phyloP scores from a whole-genome alignment of 1,140 invertebrate genomes.

The Drosophila ohnishii region DNA sequence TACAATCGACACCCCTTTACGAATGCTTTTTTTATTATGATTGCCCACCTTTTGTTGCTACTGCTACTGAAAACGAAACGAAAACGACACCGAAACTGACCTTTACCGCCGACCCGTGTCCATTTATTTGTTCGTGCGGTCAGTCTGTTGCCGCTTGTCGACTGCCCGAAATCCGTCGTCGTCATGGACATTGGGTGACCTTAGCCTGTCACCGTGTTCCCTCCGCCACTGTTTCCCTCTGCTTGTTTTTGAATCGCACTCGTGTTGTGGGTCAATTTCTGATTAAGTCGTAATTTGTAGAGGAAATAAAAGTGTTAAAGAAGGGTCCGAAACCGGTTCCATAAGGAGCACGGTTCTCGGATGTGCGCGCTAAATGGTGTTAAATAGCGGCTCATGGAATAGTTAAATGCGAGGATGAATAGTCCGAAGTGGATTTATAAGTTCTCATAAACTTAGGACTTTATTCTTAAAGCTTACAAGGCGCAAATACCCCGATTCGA shows the following conservation, averaged over 20 bases:
- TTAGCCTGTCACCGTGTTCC: slow-evolving; percentile 59
- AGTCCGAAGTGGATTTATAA: background rate
- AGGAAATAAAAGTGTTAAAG: slow-evolving; percentile 49
- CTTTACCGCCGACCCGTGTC: slow-evolving; percentile 65
- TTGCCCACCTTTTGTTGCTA: slow-evolving; percentile 41
- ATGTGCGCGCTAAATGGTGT: slow-evolving; percentile 26
- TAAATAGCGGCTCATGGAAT: slow-evolving; percentile 23
- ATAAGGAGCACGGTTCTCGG: background rate
- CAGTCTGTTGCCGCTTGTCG: slow-evolving; percentile 44
- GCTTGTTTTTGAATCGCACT: slow-evolving; percentile 51
- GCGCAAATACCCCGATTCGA: background rate
- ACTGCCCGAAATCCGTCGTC: slow-evolving; percentile 38
- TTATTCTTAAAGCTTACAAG: background rate
- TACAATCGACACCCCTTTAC: slow-evolving; percentile 54
- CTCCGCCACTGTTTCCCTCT: slow-evolving; percentile 4
- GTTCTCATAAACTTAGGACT: background rate
- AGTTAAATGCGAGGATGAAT: background rate
- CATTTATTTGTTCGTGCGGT: slow-evolving; percentile 74
- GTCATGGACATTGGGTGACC: slow-evolving; percentile 77
- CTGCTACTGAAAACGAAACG: slow-evolving; percentile 32
- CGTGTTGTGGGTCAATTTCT: slow-evolving; percentile 72
- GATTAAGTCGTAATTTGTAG: slow-evolving; percentile 79
- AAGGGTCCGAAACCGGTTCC: slow-evolving; percentile 23
- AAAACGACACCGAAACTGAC: slow-evolving; percentile 64
- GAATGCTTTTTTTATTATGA: slow-evolving; percentile 48